These are phyloP conservation scores for Trachymyrmex cornetzi DNA, from an alignment of 1,140 invertebrate species.

Conservation along the genomic window DNA sequence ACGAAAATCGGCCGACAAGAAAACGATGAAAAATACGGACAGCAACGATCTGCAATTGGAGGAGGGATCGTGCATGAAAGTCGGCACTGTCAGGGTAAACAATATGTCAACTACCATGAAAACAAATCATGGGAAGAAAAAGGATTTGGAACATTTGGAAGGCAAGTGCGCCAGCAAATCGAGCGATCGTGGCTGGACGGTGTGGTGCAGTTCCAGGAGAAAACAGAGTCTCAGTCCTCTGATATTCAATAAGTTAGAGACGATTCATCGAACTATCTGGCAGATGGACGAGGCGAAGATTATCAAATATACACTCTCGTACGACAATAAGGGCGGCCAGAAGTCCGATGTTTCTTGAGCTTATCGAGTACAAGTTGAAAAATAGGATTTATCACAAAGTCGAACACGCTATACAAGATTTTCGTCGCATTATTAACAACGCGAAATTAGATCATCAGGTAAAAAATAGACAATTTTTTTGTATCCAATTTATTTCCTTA, in stretches of 20 bases:
- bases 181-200: conserved; percentile 78
- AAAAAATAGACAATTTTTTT: background rate
- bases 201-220: conserved; percentile 80
- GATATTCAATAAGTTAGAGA: conserved; percentile 76
- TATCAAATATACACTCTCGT: conserved; percentile 74
- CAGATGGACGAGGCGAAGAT: conserved; percentile 80
- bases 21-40: conserved; percentile 22
- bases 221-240: conserved; percentile 75
- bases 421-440: conserved; percentile 78
- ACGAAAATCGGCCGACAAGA: conserved; percentile 63
- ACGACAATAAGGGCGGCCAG: conserved; percentile 31
- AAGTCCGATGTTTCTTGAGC: conserved; percentile 81
- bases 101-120: background rate
- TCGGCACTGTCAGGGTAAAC: background rate
- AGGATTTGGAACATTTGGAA: conserved; percentile 61
- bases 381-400: conserved; percentile 80
- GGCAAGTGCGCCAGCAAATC: conserved; percentile 57
- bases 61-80: conserved; percentile 22
- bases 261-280: conserved; percentile 79
- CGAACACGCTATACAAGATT: conserved; percentile 80
- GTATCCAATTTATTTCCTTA: background rate
- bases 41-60: conserved; percentile 43
- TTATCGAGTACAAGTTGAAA: conserved; percentile 81
- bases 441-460: conserved; percentile 79
- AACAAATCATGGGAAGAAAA: conserved; percentile 57